Evolutionary conservation across 1,140 invertebrate genomes (phyloP), one percentile per base, ranked within the genome.

Genomic region (Tachypleus tridentatus): DNA sequence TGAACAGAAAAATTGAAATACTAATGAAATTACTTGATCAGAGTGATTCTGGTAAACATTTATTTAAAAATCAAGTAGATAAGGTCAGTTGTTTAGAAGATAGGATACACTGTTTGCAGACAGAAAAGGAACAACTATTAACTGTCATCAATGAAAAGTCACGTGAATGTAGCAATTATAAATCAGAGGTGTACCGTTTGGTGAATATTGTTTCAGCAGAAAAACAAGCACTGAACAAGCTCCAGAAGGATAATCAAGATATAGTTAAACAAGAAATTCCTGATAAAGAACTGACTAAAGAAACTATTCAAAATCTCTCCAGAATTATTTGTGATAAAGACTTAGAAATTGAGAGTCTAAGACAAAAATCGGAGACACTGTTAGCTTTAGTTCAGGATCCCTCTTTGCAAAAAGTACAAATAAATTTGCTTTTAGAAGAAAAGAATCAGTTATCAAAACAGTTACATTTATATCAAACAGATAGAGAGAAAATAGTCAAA

Each of bases 401-500:
- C 8, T n/a, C 63, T 60, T 67, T 67, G 9, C 51, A 61, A 11
- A 66, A 70, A 49, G 73, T 72, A n/a, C 60, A 67, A 7, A 53
- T 64, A 5, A 62, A 67, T 51, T 58, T 67, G 51, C 67, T 79
- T 6, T 66, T 77, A 49, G 67, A 74, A 50, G 78, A 80, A 61
- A 76, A 75, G 57, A 76, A 78, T 51, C 72, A 73, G 58, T 68
- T 80, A 0, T 65, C 61, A 3, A 75, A 76, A 61, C 74, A 80
- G 59, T 49, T 80, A 4, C 64, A 69, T 47, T 61, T 65, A 1
- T 72, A 77, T 48, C 75, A 76, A 70, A 73, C 61, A 3, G 88
- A 91, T 72, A 84, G 87, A 71, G 83, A 84, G 57, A 84, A 90
- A 75, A 77, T 91, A n/a, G 85, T 90, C 49, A 82, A 82, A 61